Conservation (phyloP, 2,113 vertebrate species). For the Merops nubicus region DNA sequence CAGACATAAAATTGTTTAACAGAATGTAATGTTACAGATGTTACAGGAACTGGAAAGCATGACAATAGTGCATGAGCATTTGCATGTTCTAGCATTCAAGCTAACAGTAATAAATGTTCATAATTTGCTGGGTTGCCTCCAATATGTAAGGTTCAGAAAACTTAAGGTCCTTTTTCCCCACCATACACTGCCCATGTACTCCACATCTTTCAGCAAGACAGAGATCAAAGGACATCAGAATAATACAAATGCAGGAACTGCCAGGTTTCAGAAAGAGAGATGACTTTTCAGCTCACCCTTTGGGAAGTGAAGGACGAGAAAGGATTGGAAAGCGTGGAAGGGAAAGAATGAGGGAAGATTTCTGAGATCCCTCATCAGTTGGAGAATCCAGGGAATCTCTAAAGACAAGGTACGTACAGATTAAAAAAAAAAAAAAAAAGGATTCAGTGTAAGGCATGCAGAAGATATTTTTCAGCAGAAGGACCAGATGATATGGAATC, state of each 20-base stretch:
- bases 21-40: neutral
- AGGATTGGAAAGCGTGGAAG: conserved; percentile 92
- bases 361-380: conserved; percentile 86
- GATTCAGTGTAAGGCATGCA: neutral
- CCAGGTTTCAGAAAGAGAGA: conserved; percentile 1
- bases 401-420: conserved; percentile 71
- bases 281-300: conserved; percentile 86
- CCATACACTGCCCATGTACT: neutral
- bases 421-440: neutral
- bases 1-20: neutral
- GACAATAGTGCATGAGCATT: neutral
- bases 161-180: neutral
- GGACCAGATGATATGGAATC: neutral
- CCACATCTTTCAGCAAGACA: neutral
- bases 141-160: neutral
- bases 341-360: conserved; percentile 89
- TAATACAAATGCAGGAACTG: neutral
- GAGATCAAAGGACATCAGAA: neutral
- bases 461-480: neutral
- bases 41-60: neutral
- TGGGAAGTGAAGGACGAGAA: conserved; percentile 87
- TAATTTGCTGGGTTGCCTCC: neutral
- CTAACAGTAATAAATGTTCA: neutral
- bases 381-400: conserved; percentile 86
- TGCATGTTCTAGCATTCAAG: neutral